Conservation (phyloP, 2,113 vertebrate species). For the Astur gentilis region DNA sequence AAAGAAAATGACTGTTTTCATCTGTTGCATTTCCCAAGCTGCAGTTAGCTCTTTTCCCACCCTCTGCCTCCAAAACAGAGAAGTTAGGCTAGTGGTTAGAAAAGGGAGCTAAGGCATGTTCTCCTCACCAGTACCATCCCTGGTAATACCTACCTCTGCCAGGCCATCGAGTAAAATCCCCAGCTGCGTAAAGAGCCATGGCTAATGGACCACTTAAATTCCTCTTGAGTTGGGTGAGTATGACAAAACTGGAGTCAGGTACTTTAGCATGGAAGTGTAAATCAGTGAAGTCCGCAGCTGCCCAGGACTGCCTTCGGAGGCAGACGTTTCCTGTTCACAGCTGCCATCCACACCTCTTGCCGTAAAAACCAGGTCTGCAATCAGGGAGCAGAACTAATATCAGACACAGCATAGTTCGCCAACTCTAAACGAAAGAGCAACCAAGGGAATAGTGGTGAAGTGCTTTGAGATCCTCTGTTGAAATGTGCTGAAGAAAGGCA, state of each 20-base stretch:
- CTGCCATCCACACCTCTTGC: neutral
- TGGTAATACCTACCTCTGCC: neutral
- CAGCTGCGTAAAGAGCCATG: neutral
- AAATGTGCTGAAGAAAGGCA: constrained; percentile 52
- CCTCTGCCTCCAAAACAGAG: neutral
- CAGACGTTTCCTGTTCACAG: neutral
- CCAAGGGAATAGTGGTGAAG: neutral
- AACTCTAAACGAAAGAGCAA: neutral
- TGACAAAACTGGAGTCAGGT: neutral
- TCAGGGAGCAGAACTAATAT: neutral
- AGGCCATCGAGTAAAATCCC: neutral
- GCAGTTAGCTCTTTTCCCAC: neutral
- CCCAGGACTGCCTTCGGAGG: neutral
- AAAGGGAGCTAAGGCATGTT: neutral
- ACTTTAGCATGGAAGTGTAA: neutral
- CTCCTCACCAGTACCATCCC: neutral
- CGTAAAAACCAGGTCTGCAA: neutral
- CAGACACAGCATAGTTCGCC: fast-evolving
- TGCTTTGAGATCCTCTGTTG: constrained; percentile 66
- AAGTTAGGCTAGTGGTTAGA: neutral
- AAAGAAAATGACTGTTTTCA: neutral
- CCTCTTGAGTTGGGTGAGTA: neutral
- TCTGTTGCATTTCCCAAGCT: neutral
- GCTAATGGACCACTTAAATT: neutral
- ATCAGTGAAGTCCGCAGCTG: neutral